Conservation (phyloP, 2,797 vertebrate genomes). For the Jordanella pulchra region DNA sequence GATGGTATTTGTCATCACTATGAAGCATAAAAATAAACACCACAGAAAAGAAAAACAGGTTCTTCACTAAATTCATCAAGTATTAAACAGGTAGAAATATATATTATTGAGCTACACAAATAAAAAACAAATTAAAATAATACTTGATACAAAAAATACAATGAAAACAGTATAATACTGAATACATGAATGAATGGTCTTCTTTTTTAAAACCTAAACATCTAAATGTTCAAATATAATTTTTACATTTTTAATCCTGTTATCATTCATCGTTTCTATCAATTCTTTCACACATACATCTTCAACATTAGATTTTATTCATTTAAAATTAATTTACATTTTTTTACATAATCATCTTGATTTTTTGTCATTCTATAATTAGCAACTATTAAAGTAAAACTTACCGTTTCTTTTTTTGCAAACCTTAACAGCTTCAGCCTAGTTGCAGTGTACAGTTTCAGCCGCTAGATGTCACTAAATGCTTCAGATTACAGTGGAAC, state of each 20-base stretch:
- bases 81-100: neutral
- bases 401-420: too few relatives aligned
- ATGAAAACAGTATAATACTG: neutral
- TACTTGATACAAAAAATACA: neutral
- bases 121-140: neutral
- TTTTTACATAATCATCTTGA: neutral
- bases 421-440: neutral
- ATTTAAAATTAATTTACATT: neutral
- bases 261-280: neutral
- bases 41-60: neutral
- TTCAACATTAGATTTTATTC: neutral
- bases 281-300: too few relatives aligned
- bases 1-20: conserved; percentile 13
- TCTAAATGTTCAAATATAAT: neutral
- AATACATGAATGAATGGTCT: neutral
- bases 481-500: neutral
- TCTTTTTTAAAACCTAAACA: neutral
- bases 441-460: neutral
- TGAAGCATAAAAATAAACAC: neutral
- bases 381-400: too few relatives aligned
- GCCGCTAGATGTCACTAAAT: conserved; percentile 6
- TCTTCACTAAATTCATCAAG: neutral
- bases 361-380: neutral
- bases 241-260: neutral
- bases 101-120: neutral